Evolutionary conservation across 2,888 invertebrate genomes (phyloP).

Genomic region (Spilarctia lutea): DNA sequence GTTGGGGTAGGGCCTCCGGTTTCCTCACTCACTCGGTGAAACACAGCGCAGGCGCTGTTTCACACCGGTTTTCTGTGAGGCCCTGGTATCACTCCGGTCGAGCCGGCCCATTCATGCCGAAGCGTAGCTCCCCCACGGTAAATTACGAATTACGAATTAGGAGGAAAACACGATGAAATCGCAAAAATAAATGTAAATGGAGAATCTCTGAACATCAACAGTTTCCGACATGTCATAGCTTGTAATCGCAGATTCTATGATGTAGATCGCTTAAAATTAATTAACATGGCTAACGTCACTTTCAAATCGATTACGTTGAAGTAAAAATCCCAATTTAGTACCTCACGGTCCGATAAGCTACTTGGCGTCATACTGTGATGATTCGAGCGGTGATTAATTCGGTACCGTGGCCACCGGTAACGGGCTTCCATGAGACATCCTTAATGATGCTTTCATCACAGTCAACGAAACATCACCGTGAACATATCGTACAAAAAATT

Average conservation of each 20-base stretch:
- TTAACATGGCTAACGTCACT: conserved; percentile 49
- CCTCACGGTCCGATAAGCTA: conserved; percentile 75
- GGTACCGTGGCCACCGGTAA: conserved; percentile 28
- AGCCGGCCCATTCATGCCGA: too few species aligned
- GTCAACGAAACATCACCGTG: conserved; percentile 28
- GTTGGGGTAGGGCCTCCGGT: too few species aligned
- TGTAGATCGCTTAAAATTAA: conserved; percentile 5
- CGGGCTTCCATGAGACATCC: conserved; percentile 28
- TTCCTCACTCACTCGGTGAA: too few species aligned
- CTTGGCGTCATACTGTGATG: conserved; percentile 53
- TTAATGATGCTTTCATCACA: conserved; percentile 26
- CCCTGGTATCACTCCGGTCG: too few species aligned
- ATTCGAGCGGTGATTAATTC: conserved; percentile 45
- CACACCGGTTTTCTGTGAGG: too few species aligned
- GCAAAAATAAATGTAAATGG: neutral
- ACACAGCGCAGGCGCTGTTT: too few species aligned
- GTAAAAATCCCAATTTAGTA: conserved; percentile 44
- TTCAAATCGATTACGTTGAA: conserved; percentile 62
- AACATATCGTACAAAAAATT: neutral
- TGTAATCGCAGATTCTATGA: conserved; percentile 15
- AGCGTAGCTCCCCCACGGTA: too few species aligned
- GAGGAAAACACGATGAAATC: neutral
- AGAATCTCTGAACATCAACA: neutral
- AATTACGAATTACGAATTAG: too few species aligned
- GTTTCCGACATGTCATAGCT: neutral